These are phyloP conservation scores for Henricia sp. DNA, from an alignment of 53 echinoderm and acorn worm species.

Conservation along the genomic window DNA sequence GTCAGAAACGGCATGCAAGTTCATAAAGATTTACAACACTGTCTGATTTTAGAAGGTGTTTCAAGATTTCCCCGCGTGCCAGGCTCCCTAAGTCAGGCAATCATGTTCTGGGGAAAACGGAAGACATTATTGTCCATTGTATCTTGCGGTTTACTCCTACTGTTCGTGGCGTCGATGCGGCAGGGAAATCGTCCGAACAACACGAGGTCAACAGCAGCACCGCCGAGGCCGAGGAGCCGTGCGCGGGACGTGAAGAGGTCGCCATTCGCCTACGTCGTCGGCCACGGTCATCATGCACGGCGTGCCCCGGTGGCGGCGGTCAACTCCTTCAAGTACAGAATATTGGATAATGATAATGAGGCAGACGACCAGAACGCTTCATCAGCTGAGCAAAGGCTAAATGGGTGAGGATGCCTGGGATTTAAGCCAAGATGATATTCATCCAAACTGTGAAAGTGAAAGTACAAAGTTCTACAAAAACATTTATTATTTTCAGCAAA, in stretches of 20 bases:
- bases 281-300: not conserved
- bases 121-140: not conserved
- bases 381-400: not conserved
- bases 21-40: too few species aligned
- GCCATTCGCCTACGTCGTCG: not conserved
- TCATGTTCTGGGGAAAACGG: not conserved
- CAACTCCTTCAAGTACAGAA: not conserved
- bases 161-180: not conserved
- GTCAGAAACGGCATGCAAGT: too few species aligned
- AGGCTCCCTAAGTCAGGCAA: not conserved
- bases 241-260: not conserved
- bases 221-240: not conserved
- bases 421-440: too few species aligned
- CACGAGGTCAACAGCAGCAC: not conserved
- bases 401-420: not conserved
- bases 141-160: not conserved
- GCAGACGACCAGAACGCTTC: not conserved
- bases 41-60: too few species aligned
- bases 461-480: too few species aligned
- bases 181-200: not conserved
- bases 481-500: too few species aligned
- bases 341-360: constrained; percentile 5
- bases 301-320: too few species aligned
- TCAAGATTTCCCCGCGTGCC: not conserved
- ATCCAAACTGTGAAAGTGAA: too few species aligned